Conservation (phyloP, 2,888 invertebrate species). For the Oscheius myriophilus region DNA sequence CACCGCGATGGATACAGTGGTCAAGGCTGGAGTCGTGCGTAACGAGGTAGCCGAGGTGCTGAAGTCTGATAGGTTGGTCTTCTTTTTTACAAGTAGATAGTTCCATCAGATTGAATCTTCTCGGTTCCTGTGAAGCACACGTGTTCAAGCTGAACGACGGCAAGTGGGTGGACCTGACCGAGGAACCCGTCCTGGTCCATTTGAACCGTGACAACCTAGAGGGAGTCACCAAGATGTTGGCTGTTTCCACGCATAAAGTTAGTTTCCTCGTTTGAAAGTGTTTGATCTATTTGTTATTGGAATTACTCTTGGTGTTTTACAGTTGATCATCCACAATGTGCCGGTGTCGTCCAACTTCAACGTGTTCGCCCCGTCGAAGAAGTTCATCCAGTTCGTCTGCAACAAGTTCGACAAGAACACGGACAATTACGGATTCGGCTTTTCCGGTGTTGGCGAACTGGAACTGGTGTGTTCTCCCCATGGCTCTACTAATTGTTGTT, state of each 20-base stretch:
- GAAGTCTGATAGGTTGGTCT: constrained; percentile 11
- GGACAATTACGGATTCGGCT: constrained; percentile 30
- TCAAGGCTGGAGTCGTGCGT: constrained; percentile 18
- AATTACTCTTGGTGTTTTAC: not conserved
- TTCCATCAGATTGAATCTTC: constrained; percentile 5
- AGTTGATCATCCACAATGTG: constrained; percentile 28
- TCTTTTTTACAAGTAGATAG: not conserved
- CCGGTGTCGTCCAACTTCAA: constrained; percentile 31
- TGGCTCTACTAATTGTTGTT: not conserved
- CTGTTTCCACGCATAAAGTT: constrained; percentile 18
- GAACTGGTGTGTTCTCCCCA: constrained; percentile 10
- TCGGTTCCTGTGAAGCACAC: constrained; percentile 28
- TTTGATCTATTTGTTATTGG: not conserved
- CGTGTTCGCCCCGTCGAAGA: constrained; percentile 28
- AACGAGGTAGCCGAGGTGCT: constrained; percentile 14
- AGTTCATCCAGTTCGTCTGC: constrained; percentile 32
- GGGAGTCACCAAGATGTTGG: constrained; percentile 30
- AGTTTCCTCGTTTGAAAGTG: not conserved
- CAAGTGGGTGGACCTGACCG: constrained; percentile 25
- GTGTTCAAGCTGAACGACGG: constrained; percentile 26
- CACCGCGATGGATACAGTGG: not conserved
- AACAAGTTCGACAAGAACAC: constrained; percentile 30
- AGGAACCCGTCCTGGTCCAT: constrained; percentile 29
- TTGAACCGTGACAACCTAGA: constrained; percentile 27
- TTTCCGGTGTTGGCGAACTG: constrained; percentile 7